These are phyloP conservation scores for Zaprionus camerounensis DNA, from an alignment of 1,140 invertebrate genomes.

Conservation along the genomic window DNA sequence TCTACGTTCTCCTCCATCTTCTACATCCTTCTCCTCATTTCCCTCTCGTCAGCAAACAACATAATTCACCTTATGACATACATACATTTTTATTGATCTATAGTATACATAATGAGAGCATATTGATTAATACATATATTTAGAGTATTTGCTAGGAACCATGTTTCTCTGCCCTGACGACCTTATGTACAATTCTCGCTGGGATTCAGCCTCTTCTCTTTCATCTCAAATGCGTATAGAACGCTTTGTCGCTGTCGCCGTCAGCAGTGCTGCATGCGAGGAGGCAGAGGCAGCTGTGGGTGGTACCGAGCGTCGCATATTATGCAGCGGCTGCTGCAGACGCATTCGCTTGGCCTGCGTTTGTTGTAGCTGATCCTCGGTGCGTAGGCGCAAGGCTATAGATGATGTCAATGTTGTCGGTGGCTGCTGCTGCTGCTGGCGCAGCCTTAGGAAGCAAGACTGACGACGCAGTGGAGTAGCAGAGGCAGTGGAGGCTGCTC, in stretches of 20 bases:
- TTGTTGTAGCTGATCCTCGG: slow-evolving; percentile 2
- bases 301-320: slow-evolving; percentile 14
- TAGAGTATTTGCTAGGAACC: slow-evolving; percentile 41
- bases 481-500: neutral
- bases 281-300: neutral
- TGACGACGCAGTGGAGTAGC: slow-evolving; percentile 46
- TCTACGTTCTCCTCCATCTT: too few relatives aligned
- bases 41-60: too few relatives aligned
- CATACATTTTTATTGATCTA: neutral
- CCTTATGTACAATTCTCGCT: slow-evolving; percentile 7
- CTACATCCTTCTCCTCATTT: too few relatives aligned
- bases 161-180: slow-evolving; percentile 37
- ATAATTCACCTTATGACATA: neutral
- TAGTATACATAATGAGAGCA: neutral
- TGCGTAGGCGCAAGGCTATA: neutral
- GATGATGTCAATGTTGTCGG: neutral
- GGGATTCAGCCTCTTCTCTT: neutral
- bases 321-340: slow-evolving; percentile 21
- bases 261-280: neutral
- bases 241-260: slow-evolving; percentile 24
- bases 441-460: slow-evolving; percentile 31
- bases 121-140: slow-evolving; percentile 6
- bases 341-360: slow-evolving; percentile 48
- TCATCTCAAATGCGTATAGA: slow-evolving; percentile 55
- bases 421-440: slow-evolving; percentile 8